These are phyloP conservation scores for Limenitis camilla DNA, from an alignment of 2,888 invertebrate species.

Conservation along the genomic window DNA sequence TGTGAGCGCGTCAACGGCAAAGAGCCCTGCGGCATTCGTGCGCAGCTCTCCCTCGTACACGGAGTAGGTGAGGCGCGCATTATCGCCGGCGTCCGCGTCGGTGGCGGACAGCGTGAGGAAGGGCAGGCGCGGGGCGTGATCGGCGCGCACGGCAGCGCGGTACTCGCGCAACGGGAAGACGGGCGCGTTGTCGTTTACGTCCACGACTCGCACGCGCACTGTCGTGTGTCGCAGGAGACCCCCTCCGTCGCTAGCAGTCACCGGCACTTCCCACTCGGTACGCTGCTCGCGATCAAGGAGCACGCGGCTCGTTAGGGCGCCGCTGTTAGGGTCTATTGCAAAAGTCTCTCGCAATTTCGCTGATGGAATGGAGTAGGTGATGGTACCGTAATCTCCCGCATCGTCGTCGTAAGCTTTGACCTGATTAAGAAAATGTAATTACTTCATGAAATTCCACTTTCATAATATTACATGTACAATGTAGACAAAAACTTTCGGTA, in stretches of 20 bases:
- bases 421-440: conserved; percentile 29
- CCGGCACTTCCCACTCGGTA: conserved; percentile 75
- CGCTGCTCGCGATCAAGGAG: conserved; percentile 84
- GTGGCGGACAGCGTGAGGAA: conserved; percentile 71
- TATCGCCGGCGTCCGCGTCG: conserved; percentile 85
- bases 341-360: conserved; percentile 82
- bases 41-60: conserved; percentile 78
- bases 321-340: conserved; percentile 80
- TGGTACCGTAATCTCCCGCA: conserved; percentile 82
- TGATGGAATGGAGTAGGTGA: conserved; percentile 87
- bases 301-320: conserved; percentile 80
- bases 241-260: conserved; percentile 88
- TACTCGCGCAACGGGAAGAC: conserved; percentile 84
- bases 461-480: background rate
- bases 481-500: no score
- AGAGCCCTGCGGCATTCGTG: conserved; percentile 77
- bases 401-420: conserved; percentile 89
- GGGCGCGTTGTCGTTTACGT: conserved; percentile 90
- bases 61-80: conserved; percentile 83
- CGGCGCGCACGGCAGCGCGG: conserved; percentile 79
- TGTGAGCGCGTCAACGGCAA: conserved; percentile 82
- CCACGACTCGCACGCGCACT: conserved; percentile 85
- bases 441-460: background rate
- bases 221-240: conserved; percentile 83
- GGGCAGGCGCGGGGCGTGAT: conserved; percentile 45